Percentiles rank a stretch among this genome's conserved stretches.
Evolutionary conservation across 2,797 vertebrate species (phyloP).

Genomic region (Arremon brunneinucha): DNA sequence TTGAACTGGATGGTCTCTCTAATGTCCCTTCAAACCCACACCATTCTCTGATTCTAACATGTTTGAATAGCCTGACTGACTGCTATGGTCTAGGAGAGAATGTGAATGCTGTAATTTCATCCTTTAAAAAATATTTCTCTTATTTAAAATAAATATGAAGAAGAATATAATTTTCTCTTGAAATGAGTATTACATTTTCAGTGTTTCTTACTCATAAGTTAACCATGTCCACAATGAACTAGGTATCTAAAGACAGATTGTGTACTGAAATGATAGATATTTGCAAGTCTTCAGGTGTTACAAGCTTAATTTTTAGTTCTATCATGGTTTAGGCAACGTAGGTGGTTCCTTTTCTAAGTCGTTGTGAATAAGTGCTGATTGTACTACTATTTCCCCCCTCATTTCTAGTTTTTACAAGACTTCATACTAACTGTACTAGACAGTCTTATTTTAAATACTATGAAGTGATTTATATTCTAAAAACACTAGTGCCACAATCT

Average conservation of each 20-base stretch:
- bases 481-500: neutral
- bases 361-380: neutral
- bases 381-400: neutral
- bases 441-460: neutral
- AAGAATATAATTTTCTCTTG: neutral
- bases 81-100: neutral
- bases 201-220: neutral
- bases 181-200: neutral
- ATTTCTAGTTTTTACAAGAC: neutral
- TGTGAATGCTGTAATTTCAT: neutral
- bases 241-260: neutral
- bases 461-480: neutral
- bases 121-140: neutral
- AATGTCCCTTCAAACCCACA: neutral
- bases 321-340: neutral
- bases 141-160: neutral
- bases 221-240: neutral
- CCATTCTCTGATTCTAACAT: neutral
- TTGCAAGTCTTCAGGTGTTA: neutral
- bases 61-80: neutral
- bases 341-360: neutral
- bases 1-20: neutral
- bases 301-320: neutral
- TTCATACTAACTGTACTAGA: neutral
- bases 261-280: neutral